These are phyloP conservation scores for Acanthaster planci DNA, from an alignment of 35 echinoderm and acorn worm species.

Conservation along the genomic window DNA sequence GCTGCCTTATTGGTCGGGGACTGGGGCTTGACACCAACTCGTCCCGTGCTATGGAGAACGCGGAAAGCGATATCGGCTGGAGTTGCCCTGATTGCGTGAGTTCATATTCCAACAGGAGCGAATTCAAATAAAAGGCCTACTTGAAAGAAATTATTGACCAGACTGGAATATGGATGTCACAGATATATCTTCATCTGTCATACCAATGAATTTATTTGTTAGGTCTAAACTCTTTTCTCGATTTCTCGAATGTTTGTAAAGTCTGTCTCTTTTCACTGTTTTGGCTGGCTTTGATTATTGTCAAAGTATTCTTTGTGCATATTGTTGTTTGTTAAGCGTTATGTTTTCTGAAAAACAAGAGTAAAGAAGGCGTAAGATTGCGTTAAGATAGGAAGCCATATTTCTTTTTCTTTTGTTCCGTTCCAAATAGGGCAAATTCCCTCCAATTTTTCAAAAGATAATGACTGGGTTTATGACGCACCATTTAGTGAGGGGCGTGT, in stretches of 20 bases:
- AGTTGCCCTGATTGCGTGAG: slow-evolving; percentile 85
- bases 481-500: background rate
- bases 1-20: slow-evolving; percentile 45
- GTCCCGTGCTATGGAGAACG: slow-evolving; percentile 18
- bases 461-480: background rate
- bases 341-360: no score
- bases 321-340: no score
- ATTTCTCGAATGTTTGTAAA: background rate
- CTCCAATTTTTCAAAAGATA: background rate
- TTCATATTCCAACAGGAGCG: background rate
- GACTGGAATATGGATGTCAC: background rate
- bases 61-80: slow-evolving; percentile 55
- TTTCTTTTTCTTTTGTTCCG: no score
- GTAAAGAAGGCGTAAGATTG: no score
- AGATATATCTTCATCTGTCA: background rate
- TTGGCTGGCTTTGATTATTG: no score
- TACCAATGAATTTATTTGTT: background rate
- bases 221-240: background rate
- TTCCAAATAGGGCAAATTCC: no score
- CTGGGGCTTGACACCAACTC: slow-evolving; percentile 29
- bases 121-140: background rate
- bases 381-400: no score
- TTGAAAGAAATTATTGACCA: background rate
- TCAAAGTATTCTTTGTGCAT: no score
- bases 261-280: background rate